Conservation (phyloP, 2,113 vertebrate species). For the Galeopterus variegatus region DNA sequence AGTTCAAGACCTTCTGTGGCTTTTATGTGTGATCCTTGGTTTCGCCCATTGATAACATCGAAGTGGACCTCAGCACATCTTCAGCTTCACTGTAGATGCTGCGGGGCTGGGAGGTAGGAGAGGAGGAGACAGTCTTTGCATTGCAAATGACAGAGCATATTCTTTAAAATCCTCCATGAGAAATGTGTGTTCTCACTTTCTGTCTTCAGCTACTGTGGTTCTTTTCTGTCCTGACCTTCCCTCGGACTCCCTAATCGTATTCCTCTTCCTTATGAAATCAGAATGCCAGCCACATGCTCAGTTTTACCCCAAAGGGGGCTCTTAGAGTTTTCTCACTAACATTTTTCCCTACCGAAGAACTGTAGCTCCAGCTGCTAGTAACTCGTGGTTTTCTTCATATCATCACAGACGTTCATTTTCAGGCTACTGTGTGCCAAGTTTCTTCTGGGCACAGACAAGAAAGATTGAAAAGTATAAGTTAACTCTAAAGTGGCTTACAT, state of each 20-base stretch:
- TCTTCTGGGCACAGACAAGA: slow-evolving; percentile 50
- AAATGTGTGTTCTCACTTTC: neutral
- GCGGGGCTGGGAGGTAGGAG: accelerated
- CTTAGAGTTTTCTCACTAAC: neutral
- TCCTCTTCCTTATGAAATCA: neutral
- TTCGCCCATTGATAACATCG: neutral
- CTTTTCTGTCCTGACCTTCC: neutral
- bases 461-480: slow-evolving; percentile 20
- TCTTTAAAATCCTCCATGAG: neutral
- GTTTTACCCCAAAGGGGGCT: neutral
- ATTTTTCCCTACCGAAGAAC: neutral
- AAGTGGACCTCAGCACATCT: neutral
- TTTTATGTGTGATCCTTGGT: neutral
- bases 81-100: neutral
- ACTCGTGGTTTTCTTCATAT: neutral
- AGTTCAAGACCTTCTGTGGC: neutral
- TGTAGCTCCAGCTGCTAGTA: neutral
- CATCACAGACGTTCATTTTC: neutral
- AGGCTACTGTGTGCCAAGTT: neutral
- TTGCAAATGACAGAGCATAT: accelerated
- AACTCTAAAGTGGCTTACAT: neutral
- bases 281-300: neutral
- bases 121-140: neutral
- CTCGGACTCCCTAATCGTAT: neutral
- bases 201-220: neutral